Conservation (phyloP, 2,113 vertebrate genomes). For the Rhodinocichla rosea region DNA sequence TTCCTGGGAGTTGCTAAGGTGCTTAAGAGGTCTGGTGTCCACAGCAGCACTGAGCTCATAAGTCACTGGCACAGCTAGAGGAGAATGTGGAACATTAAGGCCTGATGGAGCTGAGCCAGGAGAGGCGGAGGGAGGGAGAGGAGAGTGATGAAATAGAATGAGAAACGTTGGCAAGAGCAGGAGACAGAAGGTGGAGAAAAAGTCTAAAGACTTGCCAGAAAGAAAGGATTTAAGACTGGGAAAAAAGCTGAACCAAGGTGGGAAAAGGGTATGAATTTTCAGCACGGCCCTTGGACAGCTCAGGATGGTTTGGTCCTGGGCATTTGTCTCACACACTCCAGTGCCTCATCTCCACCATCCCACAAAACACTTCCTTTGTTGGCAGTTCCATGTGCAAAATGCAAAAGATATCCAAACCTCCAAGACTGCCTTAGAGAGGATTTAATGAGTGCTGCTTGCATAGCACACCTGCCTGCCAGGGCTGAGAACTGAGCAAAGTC, state of each 20-base stretch:
- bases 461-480: neutral
- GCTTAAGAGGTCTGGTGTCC: constrained; percentile 23
- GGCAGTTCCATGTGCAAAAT: neutral
- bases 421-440: neutral
- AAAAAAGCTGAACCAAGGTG: neutral
- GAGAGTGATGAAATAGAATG: neutral
- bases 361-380: neutral
- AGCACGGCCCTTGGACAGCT: neutral
- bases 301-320: neutral
- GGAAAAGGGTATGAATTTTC: neutral
- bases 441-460: neutral
- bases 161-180: neutral
- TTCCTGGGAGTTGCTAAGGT: constrained; percentile 5
- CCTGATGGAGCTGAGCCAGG: neutral
- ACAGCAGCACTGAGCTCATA: neutral
- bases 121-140: neutral
- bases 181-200: neutral
- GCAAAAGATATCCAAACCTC: neutral
- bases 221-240: neutral
- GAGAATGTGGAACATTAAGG: neutral
- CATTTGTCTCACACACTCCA: neutral
- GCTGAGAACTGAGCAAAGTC: neutral
- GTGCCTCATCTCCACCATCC: neutral
- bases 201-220: neutral
- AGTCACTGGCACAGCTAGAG: neutral